Conservation (phyloP, 2,797 vertebrate species). For the Pyrocephalus nanus region DNA sequence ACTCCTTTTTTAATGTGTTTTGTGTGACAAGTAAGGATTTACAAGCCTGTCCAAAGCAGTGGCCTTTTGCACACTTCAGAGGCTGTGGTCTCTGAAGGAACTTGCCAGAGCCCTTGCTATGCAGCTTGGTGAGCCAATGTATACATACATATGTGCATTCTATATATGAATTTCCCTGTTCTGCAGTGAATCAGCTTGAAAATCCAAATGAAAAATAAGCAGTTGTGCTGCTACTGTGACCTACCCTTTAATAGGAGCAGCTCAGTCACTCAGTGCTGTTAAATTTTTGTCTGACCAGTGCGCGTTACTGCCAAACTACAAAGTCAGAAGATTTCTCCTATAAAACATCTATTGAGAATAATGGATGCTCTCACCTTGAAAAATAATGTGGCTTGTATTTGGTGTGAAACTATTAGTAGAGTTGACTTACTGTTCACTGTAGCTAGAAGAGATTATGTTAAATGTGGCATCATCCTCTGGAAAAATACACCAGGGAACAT, state of each 20-base stretch:
- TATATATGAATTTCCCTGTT: rapidly evolving
- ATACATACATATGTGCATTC: too few relatives aligned
- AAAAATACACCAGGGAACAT: background rate
- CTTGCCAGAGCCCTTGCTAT: background rate
- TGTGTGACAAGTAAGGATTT: background rate
- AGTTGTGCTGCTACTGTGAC: background rate
- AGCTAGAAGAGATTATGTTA: slow-evolving; percentile 41
- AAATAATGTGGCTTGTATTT: background rate
- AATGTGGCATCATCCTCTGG: slow-evolving; percentile 5
- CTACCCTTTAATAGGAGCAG: background rate
- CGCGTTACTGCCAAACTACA: background rate
- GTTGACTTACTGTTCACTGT: background rate
- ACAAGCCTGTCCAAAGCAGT: background rate
- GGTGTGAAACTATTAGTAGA: slow-evolving; percentile 28
- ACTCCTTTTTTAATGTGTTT: background rate
- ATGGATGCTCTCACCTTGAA: background rate
- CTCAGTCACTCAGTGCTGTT: background rate
- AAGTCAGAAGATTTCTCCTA: background rate
- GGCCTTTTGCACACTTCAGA: background rate
- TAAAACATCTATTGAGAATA: background rate
- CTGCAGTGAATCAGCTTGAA: background rate
- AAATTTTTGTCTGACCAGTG: background rate
- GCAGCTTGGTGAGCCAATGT: background rate
- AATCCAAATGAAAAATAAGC: background rate
- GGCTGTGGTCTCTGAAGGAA: background rate